phyloP scores from a whole-genome alignment of 2,797 vertebrate species.

The Macropus fuliginosus region DNA sequence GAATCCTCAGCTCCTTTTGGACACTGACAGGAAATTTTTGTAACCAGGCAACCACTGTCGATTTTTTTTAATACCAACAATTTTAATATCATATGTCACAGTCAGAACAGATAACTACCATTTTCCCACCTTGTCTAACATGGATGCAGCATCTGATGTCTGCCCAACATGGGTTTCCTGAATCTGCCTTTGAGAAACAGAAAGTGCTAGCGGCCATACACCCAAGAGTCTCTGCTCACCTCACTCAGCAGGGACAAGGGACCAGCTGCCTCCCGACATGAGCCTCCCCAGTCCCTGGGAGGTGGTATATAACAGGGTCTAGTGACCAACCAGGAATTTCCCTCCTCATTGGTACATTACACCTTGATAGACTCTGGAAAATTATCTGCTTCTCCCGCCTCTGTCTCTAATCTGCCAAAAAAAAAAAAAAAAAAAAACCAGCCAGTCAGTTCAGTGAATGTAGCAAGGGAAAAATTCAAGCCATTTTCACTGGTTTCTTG shows the following conservation, averaged over 20 bases:
- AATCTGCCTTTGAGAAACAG: neutral
- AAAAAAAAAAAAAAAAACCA: neutral
- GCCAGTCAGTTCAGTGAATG: neutral
- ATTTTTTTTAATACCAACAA: slow-evolving; percentile 54
- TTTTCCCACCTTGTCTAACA: neutral
- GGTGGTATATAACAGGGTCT: neutral
- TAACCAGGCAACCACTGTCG: slow-evolving; percentile 68
- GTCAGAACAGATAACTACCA: slow-evolving; percentile 22
- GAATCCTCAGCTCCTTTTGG: neutral
- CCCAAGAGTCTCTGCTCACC: neutral
- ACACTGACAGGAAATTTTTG: slow-evolving; percentile 35
- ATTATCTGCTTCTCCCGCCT: neutral
- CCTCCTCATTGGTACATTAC: neutral
- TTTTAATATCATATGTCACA: slow-evolving; percentile 5
- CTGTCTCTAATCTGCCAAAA: neutral
- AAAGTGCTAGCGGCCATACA: neutral
- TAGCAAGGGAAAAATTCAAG: neutral
- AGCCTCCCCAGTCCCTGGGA: neutral
- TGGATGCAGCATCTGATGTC: neutral
- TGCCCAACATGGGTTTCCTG: neutral
- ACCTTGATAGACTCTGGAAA: neutral
- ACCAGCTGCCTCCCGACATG: neutral
- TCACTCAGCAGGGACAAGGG: neutral
- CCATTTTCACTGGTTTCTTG: neutral
- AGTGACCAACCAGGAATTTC: neutral